Conservation (phyloP, 92 coral and sea anemone species). For the Paramuricea clavata region DNA sequence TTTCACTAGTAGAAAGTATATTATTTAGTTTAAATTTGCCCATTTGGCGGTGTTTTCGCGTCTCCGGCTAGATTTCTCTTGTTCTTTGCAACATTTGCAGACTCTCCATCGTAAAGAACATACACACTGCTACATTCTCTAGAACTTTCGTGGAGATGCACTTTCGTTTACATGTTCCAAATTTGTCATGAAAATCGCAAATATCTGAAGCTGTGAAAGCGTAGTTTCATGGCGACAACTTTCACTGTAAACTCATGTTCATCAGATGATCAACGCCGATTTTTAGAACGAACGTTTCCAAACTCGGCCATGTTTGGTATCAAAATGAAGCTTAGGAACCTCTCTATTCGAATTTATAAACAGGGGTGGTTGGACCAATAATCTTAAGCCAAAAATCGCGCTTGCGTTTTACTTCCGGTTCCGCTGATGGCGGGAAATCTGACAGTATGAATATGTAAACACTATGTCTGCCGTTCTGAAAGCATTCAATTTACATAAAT, state of each 20-base stretch:
- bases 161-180: not conserved
- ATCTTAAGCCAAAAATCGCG: not conserved
- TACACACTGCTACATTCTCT: not conserved
- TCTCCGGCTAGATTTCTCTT: not conserved
- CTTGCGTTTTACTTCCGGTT: no score
- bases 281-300: not conserved
- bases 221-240: not conserved
- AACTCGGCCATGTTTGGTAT: slow-evolving; percentile 16
- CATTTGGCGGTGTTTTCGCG: not conserved
- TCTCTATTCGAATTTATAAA: not conserved
- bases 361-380: not conserved
- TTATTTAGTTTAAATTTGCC: not conserved
- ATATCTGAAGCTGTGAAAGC: not conserved
- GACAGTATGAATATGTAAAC: no score
- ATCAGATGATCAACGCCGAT: not conserved
- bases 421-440: no score
- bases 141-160: not conserved
- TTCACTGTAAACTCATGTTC: not conserved
- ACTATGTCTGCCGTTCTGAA: no score
- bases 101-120: not conserved
- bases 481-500: no score
- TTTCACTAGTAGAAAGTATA: not conserved
- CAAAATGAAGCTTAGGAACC: slow-evolving; percentile 6
- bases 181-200: not conserved
- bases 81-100: not conserved